Conservation (phyloP, 2,113 vertebrate genomes). For the Cisticola juncidis region DNA sequence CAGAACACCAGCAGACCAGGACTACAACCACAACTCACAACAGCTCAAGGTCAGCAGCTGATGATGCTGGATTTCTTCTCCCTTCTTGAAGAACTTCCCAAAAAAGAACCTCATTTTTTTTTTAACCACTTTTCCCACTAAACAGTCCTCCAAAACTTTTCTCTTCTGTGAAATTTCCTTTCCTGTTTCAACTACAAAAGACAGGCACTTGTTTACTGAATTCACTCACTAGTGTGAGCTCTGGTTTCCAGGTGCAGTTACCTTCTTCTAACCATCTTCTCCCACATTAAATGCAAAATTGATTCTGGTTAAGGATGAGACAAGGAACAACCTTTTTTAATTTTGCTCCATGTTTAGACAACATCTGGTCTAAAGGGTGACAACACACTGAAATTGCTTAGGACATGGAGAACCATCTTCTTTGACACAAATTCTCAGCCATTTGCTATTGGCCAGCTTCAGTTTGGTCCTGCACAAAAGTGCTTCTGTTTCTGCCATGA, state of each 20-base stretch:
- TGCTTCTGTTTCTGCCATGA: background rate
- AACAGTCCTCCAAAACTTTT: background rate
- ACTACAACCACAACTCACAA: background rate
- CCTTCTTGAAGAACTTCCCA: background rate
- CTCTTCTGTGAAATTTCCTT: background rate
- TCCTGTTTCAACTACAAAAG: background rate
- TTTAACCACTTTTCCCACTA: background rate
- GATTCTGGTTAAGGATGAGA: background rate
- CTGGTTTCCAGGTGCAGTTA: background rate
- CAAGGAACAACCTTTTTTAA: background rate
- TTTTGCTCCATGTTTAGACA: background rate
- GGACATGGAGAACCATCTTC: background rate
- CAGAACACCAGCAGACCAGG: background rate
- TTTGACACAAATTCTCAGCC: background rate
- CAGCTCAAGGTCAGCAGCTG: background rate
- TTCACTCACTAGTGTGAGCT: background rate
- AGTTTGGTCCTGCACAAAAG: background rate
- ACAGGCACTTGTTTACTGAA: background rate
- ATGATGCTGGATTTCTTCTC: background rate
- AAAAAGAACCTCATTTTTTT: background rate
- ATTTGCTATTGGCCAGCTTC: background rate
- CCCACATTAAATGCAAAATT: background rate
- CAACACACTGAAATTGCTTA: background rate
- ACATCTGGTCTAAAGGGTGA: background rate
- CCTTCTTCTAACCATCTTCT: background rate